Base-by-base conservation (phyloP, 2,888 invertebrate species). In the Petrophora chlorosata region DNA sequence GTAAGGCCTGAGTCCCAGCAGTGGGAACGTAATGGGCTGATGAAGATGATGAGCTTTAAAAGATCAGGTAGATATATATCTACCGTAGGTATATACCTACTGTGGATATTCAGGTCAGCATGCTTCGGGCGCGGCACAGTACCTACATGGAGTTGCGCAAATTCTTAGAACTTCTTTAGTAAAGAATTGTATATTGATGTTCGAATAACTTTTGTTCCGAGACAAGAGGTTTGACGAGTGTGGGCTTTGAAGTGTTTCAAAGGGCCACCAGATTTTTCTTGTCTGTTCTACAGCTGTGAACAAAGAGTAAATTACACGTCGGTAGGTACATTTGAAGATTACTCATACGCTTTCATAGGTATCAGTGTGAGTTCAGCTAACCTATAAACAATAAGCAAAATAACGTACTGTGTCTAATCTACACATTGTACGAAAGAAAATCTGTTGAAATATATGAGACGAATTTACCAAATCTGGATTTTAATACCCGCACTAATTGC, bases 141-240 rank as follows among this genome's bases (percentile, higher is more conserved):
- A 39, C 35, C 7, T 34, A 36, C 39, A 48, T 44, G 42, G 46
- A 33, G 34, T 56, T 52, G 38, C 33, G 48, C 50, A 56, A 58
- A 55, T 81, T 78, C 78, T 64, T 19, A 67, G 79, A 79, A 81
- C 53, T 57, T 54, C 61, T 67, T 68, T 59, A 69, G 54, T 56
- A 59, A 45, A 52, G 49, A 49, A 62, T 62, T 65, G 58, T 76
- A 73, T 70, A 60, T 66, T 73, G 62, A 63, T 61, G 55, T 69
- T 61, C 30, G 19, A 26, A 30, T 19, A 32, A 35, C 70, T 71
- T 70, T 76, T 67, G 70, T 73, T 65, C 56, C 53, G 40, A 57
- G 59, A 43, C 52, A 65, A 65, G 65, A 64, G 53, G 47, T 56
- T 61, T 56, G 54, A 53, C 54, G 61, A 63, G 39, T 56, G 67